Conservation (phyloP, 2,888 invertebrate species). For the Stenotaenia linearis region DNA sequence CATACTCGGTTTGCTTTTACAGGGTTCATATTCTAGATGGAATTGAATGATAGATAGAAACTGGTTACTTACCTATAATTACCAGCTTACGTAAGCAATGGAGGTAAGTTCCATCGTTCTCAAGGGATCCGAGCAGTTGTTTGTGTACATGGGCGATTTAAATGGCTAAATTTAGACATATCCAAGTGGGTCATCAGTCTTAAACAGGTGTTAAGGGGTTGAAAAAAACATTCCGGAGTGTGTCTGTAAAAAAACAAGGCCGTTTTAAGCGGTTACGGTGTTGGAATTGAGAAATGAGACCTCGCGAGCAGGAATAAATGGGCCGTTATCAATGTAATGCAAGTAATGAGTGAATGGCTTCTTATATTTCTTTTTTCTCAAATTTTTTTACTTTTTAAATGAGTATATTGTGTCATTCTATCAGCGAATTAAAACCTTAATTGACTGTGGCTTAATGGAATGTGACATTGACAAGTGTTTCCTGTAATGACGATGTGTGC, state of each 20-base stretch:
- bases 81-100: background rate
- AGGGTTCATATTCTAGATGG: slow-evolving; percentile 6
- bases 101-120: background rate
- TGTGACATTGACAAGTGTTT: background rate
- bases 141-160: background rate
- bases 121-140: background rate
- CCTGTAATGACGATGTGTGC: background rate
- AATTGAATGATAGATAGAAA: background rate
- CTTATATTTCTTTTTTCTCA: background rate
- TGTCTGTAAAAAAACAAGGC: background rate
- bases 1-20: background rate
- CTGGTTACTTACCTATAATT: background rate
- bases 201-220: background rate
- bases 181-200: background rate
- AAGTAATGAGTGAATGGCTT: background rate
- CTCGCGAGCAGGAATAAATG: background rate
- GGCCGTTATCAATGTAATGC: background rate
- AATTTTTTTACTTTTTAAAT: background rate
- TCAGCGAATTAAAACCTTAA: background rate
- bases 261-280: background rate
- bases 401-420: background rate
- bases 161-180: background rate
- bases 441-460: background rate
- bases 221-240: background rate
- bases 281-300: background rate